Evolutionary conservation across 2,113 vertebrate genomes (phyloP), one percentile per base, ranked within the genome.

Genomic region (Emydura subglobosa): DNA sequence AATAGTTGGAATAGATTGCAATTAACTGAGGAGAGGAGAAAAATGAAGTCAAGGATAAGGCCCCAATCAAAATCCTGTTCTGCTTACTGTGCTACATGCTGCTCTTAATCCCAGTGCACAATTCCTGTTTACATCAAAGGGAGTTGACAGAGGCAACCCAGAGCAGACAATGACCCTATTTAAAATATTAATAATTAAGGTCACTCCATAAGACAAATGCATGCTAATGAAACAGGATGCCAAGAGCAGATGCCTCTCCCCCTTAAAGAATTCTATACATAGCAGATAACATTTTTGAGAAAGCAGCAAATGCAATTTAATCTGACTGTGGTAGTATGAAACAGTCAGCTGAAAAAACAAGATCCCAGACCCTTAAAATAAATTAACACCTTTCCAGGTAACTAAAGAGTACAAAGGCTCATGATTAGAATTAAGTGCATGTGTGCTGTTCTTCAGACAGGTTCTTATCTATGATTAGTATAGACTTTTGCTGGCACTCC

Each of bases 171-270:
- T n/a, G 39, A 14, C 59, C 22, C 39, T 50, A 44, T 76, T 55
- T 92, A 57, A 90, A 84, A 84, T 82, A 79, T 27, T 83, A 65
- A 29, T 59, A 91, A 89, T 84, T 84, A 87, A 84, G 42, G 61
- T 82, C 10, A 82, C 76, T 13, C 84, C 81, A 85, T 82, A 87
- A 82, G 39, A 53, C 24, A 39, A 27, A 44, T 4, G 4, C 80
- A 55, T 82, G 53, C 14, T 82, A 55, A 82, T 82, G 80, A 82
- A 82, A 82, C 24, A 16, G 54, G 39, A 82, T 39, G 25, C 54
- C 34, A 29, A 57, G n/a, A 17, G 44, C 14, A 16, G 25, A 82
- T 82, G 54, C 25, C 25, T 42, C 12, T 82, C 39, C 25, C 39
- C 27, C 14, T 27, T 10, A 82, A 82, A 82, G 2, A 57, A 57